phyloP scores from a whole-genome alignment of 1,140 invertebrate genomes.

The Liolophura sinensis region DNA sequence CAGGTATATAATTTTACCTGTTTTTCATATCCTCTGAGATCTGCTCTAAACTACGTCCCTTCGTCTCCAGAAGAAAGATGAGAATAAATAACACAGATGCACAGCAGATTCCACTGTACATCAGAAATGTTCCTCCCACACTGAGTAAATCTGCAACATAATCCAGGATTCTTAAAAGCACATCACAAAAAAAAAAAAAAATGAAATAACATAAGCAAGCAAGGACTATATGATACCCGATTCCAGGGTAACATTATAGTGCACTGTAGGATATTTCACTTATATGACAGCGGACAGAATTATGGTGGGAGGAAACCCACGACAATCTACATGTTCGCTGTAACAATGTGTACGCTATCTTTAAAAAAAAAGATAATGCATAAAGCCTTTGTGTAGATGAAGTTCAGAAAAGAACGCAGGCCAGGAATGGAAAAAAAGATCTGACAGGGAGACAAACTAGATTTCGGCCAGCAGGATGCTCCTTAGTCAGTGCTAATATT shows the following conservation, averaged over 20 bases:
- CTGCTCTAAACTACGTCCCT: constrained; percentile 37
- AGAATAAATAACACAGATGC: constrained; percentile 35
- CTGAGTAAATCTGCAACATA: constrained; percentile 31
- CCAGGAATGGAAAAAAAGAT: too few relatives aligned
- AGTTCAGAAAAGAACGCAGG: too few relatives aligned
- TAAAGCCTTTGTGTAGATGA: too few relatives aligned
- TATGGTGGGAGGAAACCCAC: too few relatives aligned
- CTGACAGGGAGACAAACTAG: too few relatives aligned
- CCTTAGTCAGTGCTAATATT: too few relatives aligned
- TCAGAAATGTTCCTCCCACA: constrained; percentile 35
- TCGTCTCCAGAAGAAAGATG: constrained; percentile 35
- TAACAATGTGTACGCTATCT: too few relatives aligned
- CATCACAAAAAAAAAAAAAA: not conserved
- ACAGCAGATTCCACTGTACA: constrained; percentile 30
- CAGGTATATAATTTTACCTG: constrained; percentile 18
- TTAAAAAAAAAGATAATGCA: too few relatives aligned
- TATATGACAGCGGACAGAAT: too few relatives aligned
- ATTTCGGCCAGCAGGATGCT: too few relatives aligned
- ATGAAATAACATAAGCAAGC: not conserved
- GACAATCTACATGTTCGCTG: too few relatives aligned
- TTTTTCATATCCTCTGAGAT: constrained; percentile 35
- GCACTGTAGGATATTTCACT: too few relatives aligned
- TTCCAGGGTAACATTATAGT: not conserved
- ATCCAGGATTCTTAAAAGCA: not conserved
- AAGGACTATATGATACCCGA: not conserved